Evolutionary conservation across 2,113 vertebrate species (phyloP).

Genomic region (Platysternon megacephalum): DNA sequence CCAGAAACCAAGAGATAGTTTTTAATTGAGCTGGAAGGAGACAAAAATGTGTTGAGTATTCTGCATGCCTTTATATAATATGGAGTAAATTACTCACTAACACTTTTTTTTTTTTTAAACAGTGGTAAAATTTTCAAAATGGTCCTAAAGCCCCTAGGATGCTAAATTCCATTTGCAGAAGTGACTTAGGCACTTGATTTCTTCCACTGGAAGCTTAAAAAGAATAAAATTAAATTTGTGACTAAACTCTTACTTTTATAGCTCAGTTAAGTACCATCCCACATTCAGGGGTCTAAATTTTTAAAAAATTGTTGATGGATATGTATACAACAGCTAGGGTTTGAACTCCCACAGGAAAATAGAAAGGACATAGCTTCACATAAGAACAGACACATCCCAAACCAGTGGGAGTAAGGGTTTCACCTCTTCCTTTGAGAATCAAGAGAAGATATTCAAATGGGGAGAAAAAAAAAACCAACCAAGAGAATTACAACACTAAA

Average conservation of each 20-base stretch:
- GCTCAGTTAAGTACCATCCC: background rate
- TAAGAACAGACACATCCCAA: background rate
- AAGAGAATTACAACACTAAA: background rate
- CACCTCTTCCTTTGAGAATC: background rate
- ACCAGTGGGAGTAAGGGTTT: background rate
- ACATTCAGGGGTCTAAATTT: background rate
- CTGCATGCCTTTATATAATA: too few relatives aligned
- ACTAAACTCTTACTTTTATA: background rate
- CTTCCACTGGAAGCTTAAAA: background rate
- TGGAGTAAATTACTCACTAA: too few relatives aligned
- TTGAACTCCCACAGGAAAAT: background rate
- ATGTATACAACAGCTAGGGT: background rate
- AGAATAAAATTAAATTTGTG: background rate
- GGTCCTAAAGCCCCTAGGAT: too few relatives aligned
- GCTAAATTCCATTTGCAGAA: too few relatives aligned
- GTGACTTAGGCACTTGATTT: background rate
- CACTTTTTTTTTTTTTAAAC: too few relatives aligned
- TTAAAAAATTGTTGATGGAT: background rate
- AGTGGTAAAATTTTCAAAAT: too few relatives aligned
- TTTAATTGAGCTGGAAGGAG: too few relatives aligned
- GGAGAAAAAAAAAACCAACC: background rate
- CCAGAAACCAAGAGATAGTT: too few relatives aligned
- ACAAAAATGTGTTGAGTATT: too few relatives aligned
- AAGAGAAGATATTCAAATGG: background rate
- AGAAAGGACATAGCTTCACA: accelerated